phyloP scores from a whole-genome alignment of 2,797 vertebrate species.

The Sebastes steindachneri region DNA sequence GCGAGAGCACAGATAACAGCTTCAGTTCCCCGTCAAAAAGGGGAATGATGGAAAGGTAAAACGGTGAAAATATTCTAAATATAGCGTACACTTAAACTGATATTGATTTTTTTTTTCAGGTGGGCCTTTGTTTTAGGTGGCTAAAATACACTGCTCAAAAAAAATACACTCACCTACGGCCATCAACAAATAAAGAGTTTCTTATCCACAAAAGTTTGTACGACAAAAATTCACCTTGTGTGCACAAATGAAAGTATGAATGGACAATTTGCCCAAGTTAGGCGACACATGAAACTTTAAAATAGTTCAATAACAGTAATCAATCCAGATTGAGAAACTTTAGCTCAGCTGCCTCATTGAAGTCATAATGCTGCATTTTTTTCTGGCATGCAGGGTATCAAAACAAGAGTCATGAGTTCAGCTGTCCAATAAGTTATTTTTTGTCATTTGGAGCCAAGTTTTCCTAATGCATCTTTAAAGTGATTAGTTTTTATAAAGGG shows the following conservation, averaged over 20 bases:
- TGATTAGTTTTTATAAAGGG: background rate
- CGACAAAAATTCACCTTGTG: background rate
- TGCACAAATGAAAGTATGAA: background rate
- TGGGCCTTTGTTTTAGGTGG: no score
- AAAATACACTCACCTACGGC: background rate
- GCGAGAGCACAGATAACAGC: accelerated
- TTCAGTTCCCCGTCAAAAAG: no score
- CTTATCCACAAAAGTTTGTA: background rate
- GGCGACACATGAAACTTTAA: no score
- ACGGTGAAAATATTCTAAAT: no score
- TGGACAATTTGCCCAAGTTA: background rate
- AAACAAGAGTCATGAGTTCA: background rate
- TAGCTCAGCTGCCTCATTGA: background rate
- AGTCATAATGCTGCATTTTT: background rate
- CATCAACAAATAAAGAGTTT: background rate
- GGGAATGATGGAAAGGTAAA: no score
- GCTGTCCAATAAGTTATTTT: background rate
- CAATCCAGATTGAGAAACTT: background rate
- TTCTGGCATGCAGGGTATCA: background rate
- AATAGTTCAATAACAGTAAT: no score
- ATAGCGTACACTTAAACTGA: no score
- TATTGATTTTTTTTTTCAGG: no score
- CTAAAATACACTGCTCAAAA: no score
- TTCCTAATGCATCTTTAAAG: background rate
- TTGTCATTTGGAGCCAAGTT: background rate